phyloP scores from a whole-genome alignment of 2,888 invertebrate genomes.

The Pseudococcus longispinus region DNA sequence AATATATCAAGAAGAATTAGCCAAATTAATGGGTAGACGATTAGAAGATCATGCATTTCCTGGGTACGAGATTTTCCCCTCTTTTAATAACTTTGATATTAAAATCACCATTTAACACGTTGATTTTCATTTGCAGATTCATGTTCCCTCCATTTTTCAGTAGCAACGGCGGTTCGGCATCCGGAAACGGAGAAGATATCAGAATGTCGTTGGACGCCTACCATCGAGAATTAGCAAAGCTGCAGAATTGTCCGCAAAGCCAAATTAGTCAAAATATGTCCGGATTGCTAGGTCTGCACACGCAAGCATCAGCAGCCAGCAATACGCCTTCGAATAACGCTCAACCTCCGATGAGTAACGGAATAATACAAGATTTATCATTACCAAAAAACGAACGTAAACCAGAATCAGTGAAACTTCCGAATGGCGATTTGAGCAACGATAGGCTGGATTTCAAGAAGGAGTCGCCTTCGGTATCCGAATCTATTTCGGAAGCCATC shows the following conservation, averaged over 20 bases:
- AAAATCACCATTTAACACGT: neutral
- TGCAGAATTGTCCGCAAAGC: slow-evolving; percentile 62
- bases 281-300: slow-evolving; percentile 79
- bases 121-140: slow-evolving; percentile 63
- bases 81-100: neutral
- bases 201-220: slow-evolving; percentile 89
- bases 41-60: slow-evolving; percentile 69
- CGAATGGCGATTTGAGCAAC: slow-evolving; percentile 51
- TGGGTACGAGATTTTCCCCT: slow-evolving; percentile 58
- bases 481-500: slow-evolving; percentile 73
- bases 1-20: slow-evolving; percentile 93
- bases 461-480: slow-evolving; percentile 31
- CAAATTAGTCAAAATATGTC: slow-evolving; percentile 61
- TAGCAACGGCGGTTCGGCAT: slow-evolving; percentile 64
- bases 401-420: slow-evolving; percentile 58
- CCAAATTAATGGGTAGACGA: slow-evolving; percentile 85
- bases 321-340: slow-evolving; percentile 59
- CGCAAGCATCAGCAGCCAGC: slow-evolving; percentile 66
- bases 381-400: slow-evolving; percentile 73
- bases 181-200: slow-evolving; percentile 76
- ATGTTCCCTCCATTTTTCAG: slow-evolving; percentile 88
- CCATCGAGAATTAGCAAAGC: slow-evolving; percentile 89
- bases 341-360: slow-evolving; percentile 59
- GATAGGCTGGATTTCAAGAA: slow-evolving; percentile 50
- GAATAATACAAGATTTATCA: slow-evolving; percentile 80